Evolutionary conservation across 64 coral and sea anemone species (phyloP).

Genomic region (Stichodactyla helianthus): DNA sequence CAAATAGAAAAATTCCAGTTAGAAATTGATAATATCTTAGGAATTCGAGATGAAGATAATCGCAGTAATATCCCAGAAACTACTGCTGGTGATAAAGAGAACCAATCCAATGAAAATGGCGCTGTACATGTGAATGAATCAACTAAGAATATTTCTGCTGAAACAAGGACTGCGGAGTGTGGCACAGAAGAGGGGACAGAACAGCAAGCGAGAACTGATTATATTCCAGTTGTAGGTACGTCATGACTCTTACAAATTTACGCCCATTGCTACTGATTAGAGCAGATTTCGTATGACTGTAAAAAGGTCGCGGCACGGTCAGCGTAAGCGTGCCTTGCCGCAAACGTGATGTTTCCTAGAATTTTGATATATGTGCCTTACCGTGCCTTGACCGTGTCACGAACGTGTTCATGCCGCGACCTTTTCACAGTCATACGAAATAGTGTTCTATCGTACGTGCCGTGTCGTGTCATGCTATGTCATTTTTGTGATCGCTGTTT

Average conservation of each 20-base stretch:
- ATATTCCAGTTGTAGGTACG: background rate
- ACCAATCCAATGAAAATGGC: background rate
- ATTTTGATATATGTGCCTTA: too few relatives aligned
- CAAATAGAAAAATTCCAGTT: conserved; percentile 62
- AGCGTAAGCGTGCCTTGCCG: too few relatives aligned
- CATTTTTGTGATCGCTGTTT: too few relatives aligned
- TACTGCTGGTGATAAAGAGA: background rate
- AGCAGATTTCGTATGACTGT: too few relatives aligned
- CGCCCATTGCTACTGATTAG: too few relatives aligned
- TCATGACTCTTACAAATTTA: background rate
- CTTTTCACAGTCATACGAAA: too few relatives aligned
- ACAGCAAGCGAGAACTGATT: background rate
- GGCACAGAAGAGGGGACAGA: background rate
- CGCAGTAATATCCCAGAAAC: background rate
- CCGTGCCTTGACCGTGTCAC: too few relatives aligned
- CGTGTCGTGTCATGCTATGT: too few relatives aligned
- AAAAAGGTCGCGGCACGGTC: too few relatives aligned
- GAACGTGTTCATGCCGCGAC: too few relatives aligned
- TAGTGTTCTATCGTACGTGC: too few relatives aligned
- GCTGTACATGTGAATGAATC: background rate
- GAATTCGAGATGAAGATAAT: conserved; percentile 28
- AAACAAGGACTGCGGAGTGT: background rate
- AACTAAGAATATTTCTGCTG: background rate
- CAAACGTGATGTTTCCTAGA: too few relatives aligned
- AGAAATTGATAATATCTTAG: conserved; percentile 74